These are phyloP conservation scores for Pyrgilauda ruficollis DNA, from an alignment of 2,113 vertebrate species.

Conservation along the genomic window DNA sequence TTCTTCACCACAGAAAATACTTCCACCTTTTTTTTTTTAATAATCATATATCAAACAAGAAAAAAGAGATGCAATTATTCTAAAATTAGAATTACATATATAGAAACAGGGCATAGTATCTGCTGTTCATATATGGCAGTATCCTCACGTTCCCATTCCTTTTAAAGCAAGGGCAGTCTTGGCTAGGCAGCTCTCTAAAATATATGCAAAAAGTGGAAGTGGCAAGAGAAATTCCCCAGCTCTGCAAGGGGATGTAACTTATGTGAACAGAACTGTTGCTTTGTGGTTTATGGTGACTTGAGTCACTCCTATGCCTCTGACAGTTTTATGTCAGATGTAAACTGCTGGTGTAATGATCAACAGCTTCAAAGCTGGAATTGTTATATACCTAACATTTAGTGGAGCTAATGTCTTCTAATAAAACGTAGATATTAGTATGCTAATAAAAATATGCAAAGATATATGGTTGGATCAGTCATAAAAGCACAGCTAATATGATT, in stretches of 20 bases:
- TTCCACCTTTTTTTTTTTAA: neutral
- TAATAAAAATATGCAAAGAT: neutral
- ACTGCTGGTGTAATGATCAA: constrained; percentile 47
- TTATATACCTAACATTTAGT: constrained; percentile 31
- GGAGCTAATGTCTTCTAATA: constrained; percentile 33
- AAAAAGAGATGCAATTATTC: neutral
- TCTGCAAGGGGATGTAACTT: neutral
- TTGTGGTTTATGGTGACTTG: constrained; percentile 2
- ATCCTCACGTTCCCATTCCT: neutral
- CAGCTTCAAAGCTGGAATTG: constrained; percentile 46
- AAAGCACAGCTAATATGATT: neutral
- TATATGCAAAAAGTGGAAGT: neutral
- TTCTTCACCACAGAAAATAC: neutral
- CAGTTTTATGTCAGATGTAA: neutral
- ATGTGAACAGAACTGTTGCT: constrained; percentile 22
- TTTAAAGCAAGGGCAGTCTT: constrained; percentile 29
- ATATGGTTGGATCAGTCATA: neutral
- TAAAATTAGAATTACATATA: neutral
- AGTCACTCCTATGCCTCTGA: neutral
- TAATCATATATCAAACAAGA: neutral
- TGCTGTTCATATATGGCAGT: constrained; percentile 5
- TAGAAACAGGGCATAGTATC: constrained; percentile 1
- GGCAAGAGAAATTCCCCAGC: neutral
- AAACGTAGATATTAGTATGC: neutral
- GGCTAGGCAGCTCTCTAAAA: constrained; percentile 32